Evolutionary conservation across 2,113 vertebrate species (phyloP), one percentile per base, ranked within the genome.

Genomic region (Gymnobelideus leadbeateri): DNA sequence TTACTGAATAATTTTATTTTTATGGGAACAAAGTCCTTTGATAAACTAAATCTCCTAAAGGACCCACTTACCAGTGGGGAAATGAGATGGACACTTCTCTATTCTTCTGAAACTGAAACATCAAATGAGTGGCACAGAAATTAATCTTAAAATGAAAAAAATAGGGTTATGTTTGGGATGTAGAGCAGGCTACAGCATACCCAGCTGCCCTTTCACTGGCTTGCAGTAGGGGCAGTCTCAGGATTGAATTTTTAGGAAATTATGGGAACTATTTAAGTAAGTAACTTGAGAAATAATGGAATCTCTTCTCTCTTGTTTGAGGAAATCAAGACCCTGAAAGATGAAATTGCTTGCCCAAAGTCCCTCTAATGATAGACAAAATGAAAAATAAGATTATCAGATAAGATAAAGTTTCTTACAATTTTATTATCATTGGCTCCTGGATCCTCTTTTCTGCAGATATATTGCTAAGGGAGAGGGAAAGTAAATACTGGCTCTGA

Each of bases 81-180:
- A 97, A 94, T 92, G 55, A 51, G 2, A 90, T 37, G 89, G 10
- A 8, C 25, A 50, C 54, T 43, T 84, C 31, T 43, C 16, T 84
- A 8, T 43, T 43, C 19, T 84, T 84, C 68, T 84, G 5, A 43
- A 84, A 16, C 19, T 84, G 68, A 10, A 84, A 84, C 68, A 84
- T 84, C 14, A 84, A 68, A 37, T 43, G 4, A 43, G 16, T 84
- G 19, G 16, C n/a, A 43, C n/a, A 84, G 68, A 84, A 43, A 21
- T 84, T 84, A 21, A 84, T 43, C 19, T 43, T 43, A 43, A 43
- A 84, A 77, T 21, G 5, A 21, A 43, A 23, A 84, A 5, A 84
- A 43, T 84, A 84, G 6, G 0, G 43, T 84, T 16, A 2, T 6
- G n/a, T 43, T 84, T 19, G 19, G 37, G 37, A 84, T 21, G 5